Percentiles rank a stretch among this genome's conserved stretches.
These are phyloP conservation scores for Solenodon paradoxus DNA, from an alignment of 2,113 vertebrate species.

Conservation along the genomic window DNA sequence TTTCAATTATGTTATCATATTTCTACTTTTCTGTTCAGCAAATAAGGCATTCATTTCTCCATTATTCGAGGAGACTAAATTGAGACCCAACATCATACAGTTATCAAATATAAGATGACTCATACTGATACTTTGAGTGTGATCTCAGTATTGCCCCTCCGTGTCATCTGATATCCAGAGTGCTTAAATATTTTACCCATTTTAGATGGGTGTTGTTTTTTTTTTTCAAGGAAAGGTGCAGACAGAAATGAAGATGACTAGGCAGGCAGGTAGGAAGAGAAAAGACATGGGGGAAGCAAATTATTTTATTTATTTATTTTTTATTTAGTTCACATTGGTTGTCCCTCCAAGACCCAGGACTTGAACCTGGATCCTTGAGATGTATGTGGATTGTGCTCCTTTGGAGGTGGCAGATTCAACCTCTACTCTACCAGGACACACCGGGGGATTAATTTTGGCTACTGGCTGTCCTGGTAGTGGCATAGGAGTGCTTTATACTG, in stretches of 20 bases:
- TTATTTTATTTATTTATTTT: too few species aligned
- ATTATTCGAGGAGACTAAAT: neutral
- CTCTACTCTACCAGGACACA: too few species aligned
- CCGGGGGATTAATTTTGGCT: neutral
- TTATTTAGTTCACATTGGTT: too few species aligned
- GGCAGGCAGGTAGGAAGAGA: too few species aligned
- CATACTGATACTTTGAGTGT: neutral
- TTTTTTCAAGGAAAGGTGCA: too few species aligned
- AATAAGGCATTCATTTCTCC: neutral
- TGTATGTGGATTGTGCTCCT: too few species aligned
- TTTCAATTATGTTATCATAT: neutral
- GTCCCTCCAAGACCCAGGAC: too few species aligned
- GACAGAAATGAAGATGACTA: too few species aligned
- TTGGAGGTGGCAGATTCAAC: too few species aligned
- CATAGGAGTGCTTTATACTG: neutral
- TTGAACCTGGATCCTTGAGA: too few species aligned
- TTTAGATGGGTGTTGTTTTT: too few species aligned
- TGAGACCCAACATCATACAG: neutral
- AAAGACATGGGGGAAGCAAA: too few species aligned
- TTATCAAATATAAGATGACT: neutral
- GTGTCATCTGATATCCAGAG: neutral
- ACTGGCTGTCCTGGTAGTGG: neutral
- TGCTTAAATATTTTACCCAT: neutral
- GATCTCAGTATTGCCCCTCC: neutral
- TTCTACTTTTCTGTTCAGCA: neutral